Evolutionary conservation across 2,797 vertebrate genomes (phyloP).

Genomic region (Sebastes cheni): DNA sequence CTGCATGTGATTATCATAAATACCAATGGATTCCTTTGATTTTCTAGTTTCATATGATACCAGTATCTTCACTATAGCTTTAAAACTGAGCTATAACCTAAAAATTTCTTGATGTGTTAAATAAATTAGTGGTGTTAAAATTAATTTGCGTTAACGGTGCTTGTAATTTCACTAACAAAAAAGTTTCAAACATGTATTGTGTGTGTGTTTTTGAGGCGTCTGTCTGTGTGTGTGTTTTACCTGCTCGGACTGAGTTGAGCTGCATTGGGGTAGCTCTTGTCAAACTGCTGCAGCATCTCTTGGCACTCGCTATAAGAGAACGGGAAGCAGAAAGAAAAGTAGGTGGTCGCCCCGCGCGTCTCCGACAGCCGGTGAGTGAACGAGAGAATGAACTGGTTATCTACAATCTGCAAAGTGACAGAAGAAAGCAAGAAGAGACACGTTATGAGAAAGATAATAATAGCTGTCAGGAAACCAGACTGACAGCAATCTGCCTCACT

Average conservation of each 20-base stretch:
- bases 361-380: slow-evolving; percentile 94
- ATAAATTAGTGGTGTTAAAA: too few relatives aligned
- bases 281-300: slow-evolving; percentile 91
- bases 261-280: slow-evolving; percentile 85
- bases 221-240: slow-evolving; percentile 65
- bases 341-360: slow-evolving; percentile 89
- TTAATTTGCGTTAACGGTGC: too few relatives aligned
- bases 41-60: too few relatives aligned
- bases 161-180: too few relatives aligned
- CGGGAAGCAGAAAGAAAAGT: slow-evolving; percentile 97
- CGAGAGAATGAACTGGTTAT: slow-evolving; percentile 94
- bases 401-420: slow-evolving; percentile 84
- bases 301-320: slow-evolving; percentile 96
- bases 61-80: too few relatives aligned
- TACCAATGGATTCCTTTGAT: too few relatives aligned
- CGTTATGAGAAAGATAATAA: slow-evolving; percentile 27
- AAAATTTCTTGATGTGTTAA: too few relatives aligned
- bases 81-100: too few relatives aligned
- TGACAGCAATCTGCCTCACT: not conserved
- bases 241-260: slow-evolving; percentile 84
- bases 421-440: not conserved
- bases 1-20: too few relatives aligned
- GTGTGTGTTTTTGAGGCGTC: not conserved
- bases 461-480: not conserved
- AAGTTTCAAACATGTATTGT: not conserved